Conservation (phyloP, 1,140 invertebrate genomes). For the Drosophila tristis region DNA sequence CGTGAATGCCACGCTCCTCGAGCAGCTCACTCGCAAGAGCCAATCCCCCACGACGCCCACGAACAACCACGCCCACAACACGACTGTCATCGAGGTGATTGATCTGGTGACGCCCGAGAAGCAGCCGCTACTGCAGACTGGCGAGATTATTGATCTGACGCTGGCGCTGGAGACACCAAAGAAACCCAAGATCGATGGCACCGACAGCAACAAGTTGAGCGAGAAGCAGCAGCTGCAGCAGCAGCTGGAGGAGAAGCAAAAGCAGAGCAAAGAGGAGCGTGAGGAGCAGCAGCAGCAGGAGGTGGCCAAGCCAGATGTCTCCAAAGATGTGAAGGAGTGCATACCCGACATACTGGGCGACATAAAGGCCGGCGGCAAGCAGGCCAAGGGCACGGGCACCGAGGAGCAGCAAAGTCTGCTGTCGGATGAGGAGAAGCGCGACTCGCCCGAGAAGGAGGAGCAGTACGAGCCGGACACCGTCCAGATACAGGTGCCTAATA, state of each 20-base stretch:
- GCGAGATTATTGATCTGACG: conserved; percentile 74
- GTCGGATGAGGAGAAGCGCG: conserved; percentile 79
- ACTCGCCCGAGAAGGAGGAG: conserved; percentile 85
- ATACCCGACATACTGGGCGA: conserved; percentile 79
- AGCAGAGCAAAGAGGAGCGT: conserved; percentile 9
- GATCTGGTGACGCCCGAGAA: conserved; percentile 81
- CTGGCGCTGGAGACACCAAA: conserved; percentile 53
- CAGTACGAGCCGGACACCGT: conserved; percentile 76
- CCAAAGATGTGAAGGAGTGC: conserved; percentile 74
- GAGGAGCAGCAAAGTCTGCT: conserved; percentile 66
- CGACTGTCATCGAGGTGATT: conserved; percentile 72
- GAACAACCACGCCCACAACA: conserved; percentile 48
- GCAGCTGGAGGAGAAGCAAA: conserved; percentile 28
- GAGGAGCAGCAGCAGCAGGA: conserved; percentile 39
- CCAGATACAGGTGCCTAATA: conserved; percentile 86
- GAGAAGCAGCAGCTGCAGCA: conserved; percentile 61
- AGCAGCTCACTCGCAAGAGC: conserved; percentile 64
- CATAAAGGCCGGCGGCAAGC: conserved; percentile 53
- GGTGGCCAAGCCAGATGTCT: conserved; percentile 70
- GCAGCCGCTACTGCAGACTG: conserved; percentile 7
- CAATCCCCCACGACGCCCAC: conserved; percentile 66
- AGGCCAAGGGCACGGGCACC: conserved; percentile 36
- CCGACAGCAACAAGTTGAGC: conserved; percentile 73
- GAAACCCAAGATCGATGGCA: conserved; percentile 38
- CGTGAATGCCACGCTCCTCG: conserved; percentile 77